A percentile compares a stretch with the other conserved stretches of the same genome.
phyloP scores from a whole-genome alignment of 2,888 invertebrate genomes.

The Nymphalis c-album region DNA sequence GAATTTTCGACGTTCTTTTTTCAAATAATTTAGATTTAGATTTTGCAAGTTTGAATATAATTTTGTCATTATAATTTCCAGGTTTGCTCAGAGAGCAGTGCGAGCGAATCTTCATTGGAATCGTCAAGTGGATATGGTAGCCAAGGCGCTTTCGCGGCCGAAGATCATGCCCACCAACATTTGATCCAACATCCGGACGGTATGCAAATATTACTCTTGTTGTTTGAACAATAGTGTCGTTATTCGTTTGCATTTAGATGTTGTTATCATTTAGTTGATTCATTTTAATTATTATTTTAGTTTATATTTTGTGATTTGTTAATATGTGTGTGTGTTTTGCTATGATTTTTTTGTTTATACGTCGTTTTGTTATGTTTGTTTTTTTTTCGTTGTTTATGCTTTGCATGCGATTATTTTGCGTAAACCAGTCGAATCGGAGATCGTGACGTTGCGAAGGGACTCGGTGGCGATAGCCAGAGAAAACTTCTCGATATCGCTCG shows the following conservation, averaged over 20 bases:
- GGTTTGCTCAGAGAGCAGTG: constrained; percentile 83
- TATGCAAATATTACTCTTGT: constrained; percentile 44
- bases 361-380: constrained; percentile 45
- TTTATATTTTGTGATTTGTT: not conserved
- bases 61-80: constrained; percentile 39
- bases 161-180: constrained; percentile 73
- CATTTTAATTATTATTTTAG: not conserved
- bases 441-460: constrained; percentile 78
- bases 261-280: constrained; percentile 12
- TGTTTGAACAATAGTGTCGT: not conserved
- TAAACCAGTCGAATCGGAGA: constrained; percentile 70
- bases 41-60: too few relatives aligned
- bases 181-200: constrained; percentile 71
- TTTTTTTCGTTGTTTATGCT: constrained; percentile 43
- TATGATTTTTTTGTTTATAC: constrained; percentile 40
- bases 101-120: constrained; percentile 87
- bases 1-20: too few relatives aligned
- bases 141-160: constrained; percentile 85
- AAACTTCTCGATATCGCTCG: constrained; percentile 75
- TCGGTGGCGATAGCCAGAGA: constrained; percentile 70
- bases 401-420: constrained; percentile 53
- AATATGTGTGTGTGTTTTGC: not conserved
- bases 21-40: too few relatives aligned
- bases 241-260: constrained; percentile 1
- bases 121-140: constrained; percentile 90